Evolutionary conservation across 1,140 invertebrate genomes (phyloP), one percentile per base, ranked within the genome.

Genomic region (Lethrus apterus): DNA sequence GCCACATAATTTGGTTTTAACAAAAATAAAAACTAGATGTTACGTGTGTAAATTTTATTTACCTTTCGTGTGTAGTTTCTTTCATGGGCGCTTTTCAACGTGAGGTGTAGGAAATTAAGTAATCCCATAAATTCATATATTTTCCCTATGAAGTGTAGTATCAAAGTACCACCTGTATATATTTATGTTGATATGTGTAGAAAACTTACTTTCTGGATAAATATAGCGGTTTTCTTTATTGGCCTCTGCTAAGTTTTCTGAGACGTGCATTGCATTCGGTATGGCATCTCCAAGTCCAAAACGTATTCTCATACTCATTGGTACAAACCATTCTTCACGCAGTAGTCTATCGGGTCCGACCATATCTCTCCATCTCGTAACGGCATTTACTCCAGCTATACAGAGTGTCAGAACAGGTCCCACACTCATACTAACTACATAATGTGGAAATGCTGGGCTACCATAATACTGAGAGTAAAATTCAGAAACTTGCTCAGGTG

Each of bases 221-320:
- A 94, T 90, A 68, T 89, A 93, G 58, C 81, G 77, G 55, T 95
- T 92, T 69, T 97, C 93, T 29, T 77, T 75, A 23, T 84, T 70
- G 1, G 91, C 86, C 23, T 79, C 78, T 21, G 76, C 68, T 2
- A 76, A 66, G 51, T 77, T 75, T 54, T 82, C 81, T 54, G 89
- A 93, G 4, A 87, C 89, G 62, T 95, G 90, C 3, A 90, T 66
- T n/a, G 75, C 80, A 59, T 91, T 89, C 51, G 74, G 74, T 35
- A 68, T 68, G 21, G 71, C 70, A 7, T 52, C 40, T 13, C 65
- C 64, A 3, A 71, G 60, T 4, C 85, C 86, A 67, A 81, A 89
- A 50, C 71, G 71, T 0, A 80, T 82, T 55, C 83, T 71, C 18
- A 90, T 70, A 57, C 79, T 85, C 44, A 81, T 77, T 3, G 85